phyloP scores from a whole-genome alignment of 2,888 invertebrate genomes.

The Acanthosepion pharaonis region DNA sequence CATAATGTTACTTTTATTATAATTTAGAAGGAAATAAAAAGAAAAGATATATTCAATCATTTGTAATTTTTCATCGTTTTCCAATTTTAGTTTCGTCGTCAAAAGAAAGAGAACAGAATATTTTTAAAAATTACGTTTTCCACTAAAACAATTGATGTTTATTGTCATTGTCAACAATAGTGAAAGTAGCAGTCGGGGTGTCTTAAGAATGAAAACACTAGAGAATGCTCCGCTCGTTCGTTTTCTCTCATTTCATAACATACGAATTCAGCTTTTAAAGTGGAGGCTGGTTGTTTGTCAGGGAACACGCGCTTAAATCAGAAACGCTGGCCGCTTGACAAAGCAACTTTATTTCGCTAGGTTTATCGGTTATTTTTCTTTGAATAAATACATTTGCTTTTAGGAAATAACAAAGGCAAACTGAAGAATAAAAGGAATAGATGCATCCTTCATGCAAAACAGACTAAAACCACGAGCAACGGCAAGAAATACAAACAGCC shows the following conservation, averaged over 20 bases:
- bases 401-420: no score
- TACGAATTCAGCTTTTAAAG: neutral
- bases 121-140: neutral
- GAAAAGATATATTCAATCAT: neutral
- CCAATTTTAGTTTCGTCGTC: neutral
- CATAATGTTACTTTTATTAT: neutral
- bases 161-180: neutral
- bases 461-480: no score
- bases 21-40: neutral
- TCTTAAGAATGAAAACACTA: neutral
- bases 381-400: no score
- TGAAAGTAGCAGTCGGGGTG: neutral
- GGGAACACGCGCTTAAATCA: no score
- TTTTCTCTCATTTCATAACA: neutral
- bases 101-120: neutral
- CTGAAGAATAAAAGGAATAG: no score
- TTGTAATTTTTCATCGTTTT: neutral
- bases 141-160: neutral
- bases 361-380: no score
- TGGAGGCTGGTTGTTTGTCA: no score
- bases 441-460: no score
- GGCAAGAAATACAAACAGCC: no score
- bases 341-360: no score
- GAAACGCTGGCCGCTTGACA: no score
- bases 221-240: neutral